Evolutionary conservation across 2,888 invertebrate species (phyloP).

Genomic region (Liodrosophila aerea): DNA sequence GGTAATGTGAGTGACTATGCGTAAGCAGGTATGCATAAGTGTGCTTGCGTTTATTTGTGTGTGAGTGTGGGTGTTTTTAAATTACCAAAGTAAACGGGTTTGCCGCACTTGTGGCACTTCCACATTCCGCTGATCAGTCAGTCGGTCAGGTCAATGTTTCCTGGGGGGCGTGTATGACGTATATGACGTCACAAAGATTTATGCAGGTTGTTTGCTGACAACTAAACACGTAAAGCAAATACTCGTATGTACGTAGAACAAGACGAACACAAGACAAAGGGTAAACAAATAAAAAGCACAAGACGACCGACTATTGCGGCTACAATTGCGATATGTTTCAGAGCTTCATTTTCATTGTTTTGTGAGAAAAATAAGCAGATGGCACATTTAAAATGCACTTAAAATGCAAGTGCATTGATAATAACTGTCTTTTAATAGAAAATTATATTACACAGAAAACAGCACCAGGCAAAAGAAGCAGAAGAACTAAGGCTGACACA

Average conservation of each 20-base stretch:
- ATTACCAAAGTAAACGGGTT: slow-evolving; percentile 90
- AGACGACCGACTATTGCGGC: slow-evolving; percentile 37
- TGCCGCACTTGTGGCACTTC: slow-evolving; percentile 92
- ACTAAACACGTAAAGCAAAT: slow-evolving; percentile 52
- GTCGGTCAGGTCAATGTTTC: slow-evolving; percentile 55
- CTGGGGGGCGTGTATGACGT: slow-evolving; percentile 35
- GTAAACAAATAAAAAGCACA: slow-evolving; percentile 63
- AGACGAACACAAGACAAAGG: slow-evolving; percentile 64
- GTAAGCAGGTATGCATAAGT: no score
- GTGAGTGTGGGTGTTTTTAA: slow-evolving; percentile 40
- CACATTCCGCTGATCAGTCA: slow-evolving; percentile 84
- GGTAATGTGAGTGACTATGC: slow-evolving; percentile 1
- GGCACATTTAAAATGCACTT: slow-evolving; percentile 12
- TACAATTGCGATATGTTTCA: slow-evolving; percentile 14
- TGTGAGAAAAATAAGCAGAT: slow-evolving; percentile 41
- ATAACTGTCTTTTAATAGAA: slow-evolving; percentile 47
- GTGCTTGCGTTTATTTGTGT: not conserved
- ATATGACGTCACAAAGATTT: slow-evolving; percentile 56
- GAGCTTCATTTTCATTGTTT: slow-evolving; percentile 48
- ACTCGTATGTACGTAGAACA: slow-evolving; percentile 20
- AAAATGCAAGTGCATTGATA: slow-evolving; percentile 36
- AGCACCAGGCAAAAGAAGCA: slow-evolving; percentile 60
- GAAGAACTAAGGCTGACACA: slow-evolving; percentile 30
- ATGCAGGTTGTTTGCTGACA: slow-evolving; percentile 50
- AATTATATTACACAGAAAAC: slow-evolving; percentile 59